Base-by-base conservation (phyloP, 2,113 vertebrate genomes). In the Sporophila hypoxantha region DNA sequence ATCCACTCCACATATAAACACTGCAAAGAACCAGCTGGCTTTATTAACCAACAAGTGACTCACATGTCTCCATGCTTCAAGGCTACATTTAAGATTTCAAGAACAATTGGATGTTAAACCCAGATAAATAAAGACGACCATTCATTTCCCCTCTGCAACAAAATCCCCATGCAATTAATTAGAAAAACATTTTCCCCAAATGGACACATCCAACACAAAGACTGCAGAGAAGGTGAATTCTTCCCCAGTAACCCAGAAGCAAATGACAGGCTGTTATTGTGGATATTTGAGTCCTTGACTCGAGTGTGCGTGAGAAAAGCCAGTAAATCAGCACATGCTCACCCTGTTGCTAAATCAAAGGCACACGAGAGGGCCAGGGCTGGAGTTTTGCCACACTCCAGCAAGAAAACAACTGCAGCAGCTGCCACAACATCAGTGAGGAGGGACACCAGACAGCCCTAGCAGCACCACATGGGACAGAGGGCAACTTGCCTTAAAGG, bases 121-220 rank as follows among this genome's bases (percentile, higher is more conserved):
- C 67, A 59, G 70, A 66, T 65, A 34, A 77, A 82, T 29, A n/a
- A 88, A 56, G 49, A 16, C 0, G 0, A 53, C 37, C 34, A 29
- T 62, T 81, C n/a, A 17, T 50, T 74, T 70, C 53, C 22, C 69
- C 32, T 65, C 46, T 3, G 7, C 57, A 87, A 46, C 57, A 85
- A 91, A 82, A 86, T 50, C 55, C 55, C 56, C 15, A 5, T 2
- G 22, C 52, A 61, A 69, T 39, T 62, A 42, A 66, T 80, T 50
- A 79, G 66, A 81, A 79, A 88, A 89, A 42, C 11, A 34, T 84
- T 78, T 76, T 86, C 47, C 49, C n/a, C 25, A 80, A 82, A 81
- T 16, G 46, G 67, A 55, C 68, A 56, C 32, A 3, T 29, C 59
- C 74, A 74, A 27, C 44, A n/a, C 47, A 60, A 64, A 69, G 36